Conservation (phyloP, 2,113 vertebrate genomes). For the Apistogramma diplotaenia region DNA sequence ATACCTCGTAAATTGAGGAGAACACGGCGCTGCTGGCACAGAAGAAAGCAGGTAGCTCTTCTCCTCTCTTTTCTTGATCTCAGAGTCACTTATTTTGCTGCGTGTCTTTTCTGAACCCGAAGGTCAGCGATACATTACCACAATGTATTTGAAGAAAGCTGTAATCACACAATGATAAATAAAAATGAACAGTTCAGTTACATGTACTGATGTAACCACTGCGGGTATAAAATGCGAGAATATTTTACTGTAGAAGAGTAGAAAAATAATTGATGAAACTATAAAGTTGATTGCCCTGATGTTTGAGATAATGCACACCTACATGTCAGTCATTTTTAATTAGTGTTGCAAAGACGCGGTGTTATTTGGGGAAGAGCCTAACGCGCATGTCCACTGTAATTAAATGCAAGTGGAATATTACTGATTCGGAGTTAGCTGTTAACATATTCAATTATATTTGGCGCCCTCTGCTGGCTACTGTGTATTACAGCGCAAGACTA, state of each 20-base stretch:
- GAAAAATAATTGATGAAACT: not conserved
- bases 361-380: not conserved
- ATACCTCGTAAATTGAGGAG: slow-evolving; percentile 59
- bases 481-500: not conserved
- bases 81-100: not conserved
- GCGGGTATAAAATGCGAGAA: not conserved
- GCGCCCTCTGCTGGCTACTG: slow-evolving; percentile 52
- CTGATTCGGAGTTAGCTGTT: not conserved
- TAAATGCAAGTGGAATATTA: not conserved
- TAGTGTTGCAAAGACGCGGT: not conserved
- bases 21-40: slow-evolving; percentile 38
- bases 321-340: not conserved
- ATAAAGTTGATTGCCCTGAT: not conserved
- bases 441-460: slow-evolving; percentile 14
- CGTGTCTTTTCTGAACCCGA: not conserved
- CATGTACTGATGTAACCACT: not conserved
- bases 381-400: not conserved
- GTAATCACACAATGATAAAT: not conserved
- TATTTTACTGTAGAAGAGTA: not conserved
- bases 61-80: not conserved
- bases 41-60: not conserved
- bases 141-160: not conserved
- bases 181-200: not conserved
- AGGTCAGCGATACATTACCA: not conserved
- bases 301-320: not conserved